Percentiles rank a stretch among this genome's conserved stretches.
These are phyloP conservation scores for Lethenteron reissneri DNA, from an alignment of 2,113 vertebrate species.

Conservation along the genomic window DNA sequence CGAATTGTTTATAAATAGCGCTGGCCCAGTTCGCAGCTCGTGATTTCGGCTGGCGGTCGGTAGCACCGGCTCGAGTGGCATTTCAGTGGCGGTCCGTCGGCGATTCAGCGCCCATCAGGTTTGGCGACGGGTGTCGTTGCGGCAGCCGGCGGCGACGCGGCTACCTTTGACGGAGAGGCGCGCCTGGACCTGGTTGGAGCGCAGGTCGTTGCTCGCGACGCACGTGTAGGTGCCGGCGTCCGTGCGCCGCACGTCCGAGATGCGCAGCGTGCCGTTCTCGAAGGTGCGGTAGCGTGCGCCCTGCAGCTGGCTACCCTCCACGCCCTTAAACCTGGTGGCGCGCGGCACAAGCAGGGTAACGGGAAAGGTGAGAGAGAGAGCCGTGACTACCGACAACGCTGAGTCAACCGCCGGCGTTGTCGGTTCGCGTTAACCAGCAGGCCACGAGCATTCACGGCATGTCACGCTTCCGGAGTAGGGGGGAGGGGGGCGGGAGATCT, in stretches of 20 bases:
- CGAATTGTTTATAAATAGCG: neutral
- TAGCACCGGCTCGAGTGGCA: rapidly evolving
- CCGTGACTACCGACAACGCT: neutral
- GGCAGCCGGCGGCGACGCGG: rapidly evolving
- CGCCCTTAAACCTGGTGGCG: constrained; percentile 78
- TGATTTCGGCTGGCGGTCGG: constrained; percentile 7
- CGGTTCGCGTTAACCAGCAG: no score
- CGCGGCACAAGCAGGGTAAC: neutral
- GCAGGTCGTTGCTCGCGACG: constrained; percentile 67
- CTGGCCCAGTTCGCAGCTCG: constrained; percentile 1
- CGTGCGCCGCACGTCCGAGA: constrained; percentile 40
- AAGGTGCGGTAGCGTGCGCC: constrained; percentile 64
- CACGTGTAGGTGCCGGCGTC: constrained; percentile 91
- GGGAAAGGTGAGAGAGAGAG: neutral
- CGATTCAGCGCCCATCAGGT: neutral
- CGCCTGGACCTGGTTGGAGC: constrained; percentile 57
- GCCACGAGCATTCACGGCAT: neutral
- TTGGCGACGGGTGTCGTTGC: neutral
- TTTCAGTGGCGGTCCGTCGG: neutral
- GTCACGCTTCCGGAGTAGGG: neutral
- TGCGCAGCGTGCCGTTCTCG: constrained; percentile 65
- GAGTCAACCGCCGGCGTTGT: neutral
- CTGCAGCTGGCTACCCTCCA: constrained; percentile 69
- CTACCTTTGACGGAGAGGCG: constrained; percentile 90
- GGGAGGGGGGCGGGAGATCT: neutral